Percentiles rank a stretch among this genome's conserved stretches.
These are phyloP conservation scores for Callionymus lyra DNA, from an alignment of 2,113 vertebrate genomes.

Conservation along the genomic window DNA sequence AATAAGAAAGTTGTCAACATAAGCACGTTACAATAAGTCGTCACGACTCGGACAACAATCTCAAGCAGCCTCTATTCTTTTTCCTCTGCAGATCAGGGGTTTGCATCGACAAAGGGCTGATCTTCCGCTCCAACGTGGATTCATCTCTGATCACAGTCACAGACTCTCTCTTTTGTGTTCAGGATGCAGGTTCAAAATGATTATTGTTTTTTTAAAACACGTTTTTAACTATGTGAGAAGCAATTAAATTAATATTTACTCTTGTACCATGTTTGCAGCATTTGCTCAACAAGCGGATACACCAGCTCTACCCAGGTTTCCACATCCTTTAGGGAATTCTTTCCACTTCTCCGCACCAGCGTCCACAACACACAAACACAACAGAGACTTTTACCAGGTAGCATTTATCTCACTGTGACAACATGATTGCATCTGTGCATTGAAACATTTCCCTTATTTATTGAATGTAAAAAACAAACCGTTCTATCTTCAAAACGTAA, in stretches of 20 bases:
- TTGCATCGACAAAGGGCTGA: constrained; percentile 67
- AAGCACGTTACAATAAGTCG: too few relatives aligned
- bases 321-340: constrained; percentile 25
- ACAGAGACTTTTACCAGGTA: constrained; percentile 63
- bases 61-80: too few relatives aligned
- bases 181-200: constrained; percentile 36
- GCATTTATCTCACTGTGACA: neutral
- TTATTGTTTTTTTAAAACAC: neutral
- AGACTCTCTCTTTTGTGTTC: constrained; percentile 58
- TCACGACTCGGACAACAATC: too few relatives aligned
- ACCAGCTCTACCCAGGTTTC: constrained; percentile 10
- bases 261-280: constrained; percentile 12
- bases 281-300: constrained; percentile 10
- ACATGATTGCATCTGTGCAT: neutral
- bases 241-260: neutral
- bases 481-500: neutral
- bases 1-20: too few relatives aligned
- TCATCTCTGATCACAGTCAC: constrained; percentile 51
- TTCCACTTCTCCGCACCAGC: constrained; percentile 48
- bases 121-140: constrained; percentile 64
- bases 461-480: neutral
- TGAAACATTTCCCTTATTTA: neutral
- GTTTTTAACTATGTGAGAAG: neutral
- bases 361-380: constrained; percentile 6
- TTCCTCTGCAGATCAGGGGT: constrained; percentile 41